These are phyloP conservation scores for Tipula lateralis DNA, from an alignment of 2,888 invertebrate species.

Conservation along the genomic window DNA sequence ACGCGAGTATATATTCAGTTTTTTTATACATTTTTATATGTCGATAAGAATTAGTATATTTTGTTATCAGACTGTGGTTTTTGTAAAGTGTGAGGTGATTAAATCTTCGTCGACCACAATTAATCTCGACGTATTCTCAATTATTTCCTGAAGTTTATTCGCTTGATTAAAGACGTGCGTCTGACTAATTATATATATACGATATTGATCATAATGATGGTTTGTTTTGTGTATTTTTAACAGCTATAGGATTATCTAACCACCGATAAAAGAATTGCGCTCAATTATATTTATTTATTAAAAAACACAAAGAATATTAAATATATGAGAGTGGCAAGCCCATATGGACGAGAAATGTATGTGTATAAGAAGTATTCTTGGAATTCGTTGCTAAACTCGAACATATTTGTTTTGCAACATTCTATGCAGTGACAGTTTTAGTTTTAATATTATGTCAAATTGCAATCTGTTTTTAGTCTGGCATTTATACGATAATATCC, in stretches of 20 bases:
- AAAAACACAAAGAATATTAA: no score
- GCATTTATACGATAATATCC: neutral
- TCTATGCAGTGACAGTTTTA: neutral
- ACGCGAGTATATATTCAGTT: neutral
- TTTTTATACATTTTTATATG: neutral
- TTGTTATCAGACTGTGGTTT: neutral
- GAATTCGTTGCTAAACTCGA: neutral
- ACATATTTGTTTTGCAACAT: neutral
- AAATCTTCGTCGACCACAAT: neutral
- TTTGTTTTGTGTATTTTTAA: no score
- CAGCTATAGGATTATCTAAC: no score
- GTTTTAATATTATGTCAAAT: neutral
- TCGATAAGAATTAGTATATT: neutral
- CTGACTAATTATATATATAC: neutral
- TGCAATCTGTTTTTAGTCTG: neutral
- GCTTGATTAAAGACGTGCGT: neutral
- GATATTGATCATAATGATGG: no score
- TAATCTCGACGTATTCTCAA: slow-evolving; percentile 8
- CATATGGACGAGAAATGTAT: neutral
- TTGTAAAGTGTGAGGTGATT: neutral
- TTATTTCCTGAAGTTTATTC: neutral
- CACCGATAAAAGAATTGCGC: no score
- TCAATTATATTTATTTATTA: no score
- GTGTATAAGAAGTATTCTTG: neutral
- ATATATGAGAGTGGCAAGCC: neutral